Conservation (phyloP, 2,888 invertebrate genomes). For the Callimorpha dominula region DNA sequence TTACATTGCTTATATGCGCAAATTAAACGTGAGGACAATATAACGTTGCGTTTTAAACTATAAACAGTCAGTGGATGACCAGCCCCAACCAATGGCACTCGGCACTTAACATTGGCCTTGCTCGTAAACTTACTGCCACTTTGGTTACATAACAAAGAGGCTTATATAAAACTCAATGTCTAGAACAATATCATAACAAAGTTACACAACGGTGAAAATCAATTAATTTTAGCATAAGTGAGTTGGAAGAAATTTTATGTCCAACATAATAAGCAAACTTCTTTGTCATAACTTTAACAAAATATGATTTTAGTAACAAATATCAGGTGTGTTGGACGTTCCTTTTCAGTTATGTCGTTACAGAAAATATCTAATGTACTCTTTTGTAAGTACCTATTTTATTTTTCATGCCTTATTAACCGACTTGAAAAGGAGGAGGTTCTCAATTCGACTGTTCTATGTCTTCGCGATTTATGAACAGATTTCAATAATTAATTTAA, state of each 20-base stretch:
- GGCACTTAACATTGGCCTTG: not conserved
- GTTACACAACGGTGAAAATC: slow-evolving; percentile 2
- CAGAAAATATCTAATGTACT: slow-evolving; percentile 20
- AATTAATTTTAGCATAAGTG: slow-evolving; percentile 18
- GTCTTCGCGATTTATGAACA: no score
- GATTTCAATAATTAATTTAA: no score
- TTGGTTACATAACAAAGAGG: not conserved
- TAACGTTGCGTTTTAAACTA: no score
- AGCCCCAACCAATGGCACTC: no score
- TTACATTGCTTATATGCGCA: no score
- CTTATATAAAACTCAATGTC: not conserved
- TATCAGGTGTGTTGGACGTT: not conserved
- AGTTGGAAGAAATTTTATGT: not conserved
- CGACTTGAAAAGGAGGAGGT: no score
- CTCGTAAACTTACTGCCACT: not conserved
- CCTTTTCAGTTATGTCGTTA: slow-evolving; percentile 21
- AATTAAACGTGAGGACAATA: no score
- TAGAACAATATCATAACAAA: not conserved
- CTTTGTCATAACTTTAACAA: slow-evolving; percentile 15
- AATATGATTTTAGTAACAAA: slow-evolving; percentile 3
- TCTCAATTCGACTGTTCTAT: no score
- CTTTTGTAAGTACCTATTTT: slow-evolving; percentile 31
- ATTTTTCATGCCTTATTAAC: no score
- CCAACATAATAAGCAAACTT: not conserved
- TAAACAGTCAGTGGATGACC: no score